Base-by-base conservation (phyloP, 2,113 vertebrate genomes). In the Seriola aureovittata region DNA sequence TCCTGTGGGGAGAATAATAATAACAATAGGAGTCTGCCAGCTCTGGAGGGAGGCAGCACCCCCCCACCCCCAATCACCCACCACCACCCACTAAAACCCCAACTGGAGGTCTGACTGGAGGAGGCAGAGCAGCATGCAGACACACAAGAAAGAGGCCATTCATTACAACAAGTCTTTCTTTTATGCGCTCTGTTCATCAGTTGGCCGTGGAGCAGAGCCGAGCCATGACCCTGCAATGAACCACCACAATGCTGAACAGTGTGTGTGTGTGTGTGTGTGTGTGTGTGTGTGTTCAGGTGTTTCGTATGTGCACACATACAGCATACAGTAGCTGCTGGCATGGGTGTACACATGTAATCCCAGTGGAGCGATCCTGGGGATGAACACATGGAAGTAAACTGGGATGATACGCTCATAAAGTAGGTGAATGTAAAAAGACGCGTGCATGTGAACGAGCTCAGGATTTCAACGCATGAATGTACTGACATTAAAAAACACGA, bases 101-200 rank as follows among this genome's bases (percentile, higher is more conserved):
- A 1, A 52, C 23, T 59, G 36, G 68, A 69, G 76, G 67, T 60
- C 65, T 44, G 42, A 46, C 75, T 74, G 44, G 69, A 64, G 38
- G 32, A 85, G 75, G 63, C 75, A 40, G 42, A 69, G 74, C 72
- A 71, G 59, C 75, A 17, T 58, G 69, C 76, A 82, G 48, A 64
- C 70, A 71, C 69, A 82, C 60, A 83, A 87, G 84, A 92, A 90
- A 90, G 85, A 77, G 55, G n/a, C 84, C 73, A 88, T 94, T 93
- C 89, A 89, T 91, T 88, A 86, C 76, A 87, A 91, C 87, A 89
- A 89, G 80, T 85, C 81, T 72, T 65, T 78, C 84, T 87, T 88
- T 91, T 85, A 82, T 55, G 60, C 4, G 44, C 58, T 74, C 60
- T 80, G 81, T 73, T 65, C 78, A 81, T 89, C 83, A 60, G 82